Evolutionary conservation across 2,888 invertebrate species (phyloP), one percentile per base, ranked within the genome.

Genomic region (Drosophila koepferae): DNA sequence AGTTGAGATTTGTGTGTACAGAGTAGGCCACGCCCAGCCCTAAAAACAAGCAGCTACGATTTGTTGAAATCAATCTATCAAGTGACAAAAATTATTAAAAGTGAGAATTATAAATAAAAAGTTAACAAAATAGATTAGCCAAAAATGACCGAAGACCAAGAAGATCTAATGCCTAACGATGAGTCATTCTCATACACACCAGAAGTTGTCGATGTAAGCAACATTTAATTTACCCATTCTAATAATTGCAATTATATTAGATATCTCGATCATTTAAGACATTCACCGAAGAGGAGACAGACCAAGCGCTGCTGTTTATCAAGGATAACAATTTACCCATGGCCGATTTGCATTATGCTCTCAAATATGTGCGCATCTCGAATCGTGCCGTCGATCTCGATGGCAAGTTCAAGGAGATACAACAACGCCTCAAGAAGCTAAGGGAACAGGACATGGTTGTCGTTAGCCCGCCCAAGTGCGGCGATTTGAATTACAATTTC

Each of bases 361-460:
- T 86, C 4, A 83, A 73, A 43, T 86, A 86, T 58, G 68, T 86
- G 1, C 80, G 86, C 28, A 72, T 86, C 4, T 44, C 71, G 18
- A 67, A 81, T 51, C 61, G 74, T 12, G 44, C 61, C 18, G 46
- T 65, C 16, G 20, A 62, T 0, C 9, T 49, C 18, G 63, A 66
- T 10, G 53, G 28, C 1, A 28, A 64, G 38, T 71, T 66, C 28
- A 31, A 60, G 41, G 56, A 71, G 2, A 63, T 80, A 7, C 43
- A 23, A 2, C 10, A 43, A 16, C 65, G 68, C 8, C 38, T 71
- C 0, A 48, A 64, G 3, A 59, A 53, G 23, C 16, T 73, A 49
- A 63, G 51, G 6, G n/a, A 59, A 2, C 56, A 68, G 12, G 49
- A 62, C 31, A 56, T 66, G 7, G 23, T 59, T 3, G 49, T 55